Percentiles rank a stretch among this genome's conserved stretches.
Evolutionary conservation across 2,797 vertebrate genomes (phyloP).

Genomic region (Carapus acus): DNA sequence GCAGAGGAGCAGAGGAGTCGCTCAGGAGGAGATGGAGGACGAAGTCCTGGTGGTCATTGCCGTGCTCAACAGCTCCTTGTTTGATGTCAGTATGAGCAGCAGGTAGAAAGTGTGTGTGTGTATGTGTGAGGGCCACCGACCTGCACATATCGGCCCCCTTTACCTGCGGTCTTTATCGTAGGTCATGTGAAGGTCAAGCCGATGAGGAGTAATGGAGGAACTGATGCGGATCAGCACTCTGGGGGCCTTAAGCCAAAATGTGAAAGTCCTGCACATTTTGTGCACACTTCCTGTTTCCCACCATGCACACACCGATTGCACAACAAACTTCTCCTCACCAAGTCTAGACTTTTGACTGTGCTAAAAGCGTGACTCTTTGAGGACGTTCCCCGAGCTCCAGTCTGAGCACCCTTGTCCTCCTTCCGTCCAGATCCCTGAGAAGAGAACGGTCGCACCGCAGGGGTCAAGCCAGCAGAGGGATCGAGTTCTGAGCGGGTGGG

Average conservation of each 20-base stretch:
- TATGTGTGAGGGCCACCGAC: too few species aligned
- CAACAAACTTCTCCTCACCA: too few species aligned
- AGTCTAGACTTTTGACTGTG: not conserved
- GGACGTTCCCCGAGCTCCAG: too few species aligned
- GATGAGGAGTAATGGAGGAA: too few species aligned
- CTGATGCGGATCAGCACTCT: too few species aligned
- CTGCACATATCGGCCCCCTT: too few species aligned
- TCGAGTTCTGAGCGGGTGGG: conserved; percentile 25
- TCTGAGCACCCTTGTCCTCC: not conserved
- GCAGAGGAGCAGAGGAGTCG: not conserved
- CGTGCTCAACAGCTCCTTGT: conserved; percentile 52
- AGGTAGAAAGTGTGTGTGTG: not conserved
- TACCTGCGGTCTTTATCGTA: not conserved
- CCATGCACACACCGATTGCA: too few species aligned
- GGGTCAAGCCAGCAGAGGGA: not conserved
- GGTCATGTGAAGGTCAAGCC: too few species aligned
- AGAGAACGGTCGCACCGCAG: fast-evolving
- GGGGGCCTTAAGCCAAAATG: too few species aligned
- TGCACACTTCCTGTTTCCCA: too few species aligned
- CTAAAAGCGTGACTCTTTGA: not conserved
- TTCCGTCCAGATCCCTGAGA: not conserved
- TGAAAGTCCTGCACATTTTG: too few species aligned
- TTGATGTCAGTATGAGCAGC: conserved; percentile 48
- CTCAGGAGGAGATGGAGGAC: fast-evolving
- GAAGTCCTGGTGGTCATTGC: conserved; percentile 39